Evolutionary conservation across 1,140 invertebrate genomes (phyloP), one percentile per base, ranked within the genome.

Genomic region (Diabrotica undecimpunctata): DNA sequence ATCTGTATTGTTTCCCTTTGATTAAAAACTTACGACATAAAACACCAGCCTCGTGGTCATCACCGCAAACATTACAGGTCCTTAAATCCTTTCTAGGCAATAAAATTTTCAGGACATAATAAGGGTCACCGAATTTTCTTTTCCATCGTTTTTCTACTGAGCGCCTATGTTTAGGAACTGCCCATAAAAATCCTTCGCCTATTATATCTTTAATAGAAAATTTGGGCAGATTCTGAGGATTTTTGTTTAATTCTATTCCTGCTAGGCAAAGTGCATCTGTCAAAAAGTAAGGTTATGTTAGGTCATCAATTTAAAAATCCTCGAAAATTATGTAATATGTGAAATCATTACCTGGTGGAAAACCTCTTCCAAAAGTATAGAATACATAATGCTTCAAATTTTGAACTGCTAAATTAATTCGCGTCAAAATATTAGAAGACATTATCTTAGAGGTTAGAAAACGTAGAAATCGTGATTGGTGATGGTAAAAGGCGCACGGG

Each of bases 21-120:
- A 46, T 5, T 10, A 13, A 46, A 5, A 75, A 83, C 82, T 85
- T 86, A 93, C 93, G 85, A 79, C 95, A 97, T 37, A 96, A 79
- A 56, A 84, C 80, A 36, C 87, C 84, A 54, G 83, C 79, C 81
- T 94, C 88, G 78, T 95, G 85, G 80, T 89, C 81, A 78, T 94
- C 86, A 14, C 94, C 94, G 82, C 94, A 96, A 54, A 84, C 83
- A 61, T 85, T 77, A 74, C 94, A 96, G 0, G 84, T 83, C 66
- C 88, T 78, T 52, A 97, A 79, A 78, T 92, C 88, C 7, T 81
- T 90, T 79, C 90, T 92, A 4, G 88, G 87, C 36, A 83, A 79
- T 12, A 89, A 70, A 10, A 86, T 83, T 81, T 92, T 92, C 83
- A 84, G 86, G 12, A 82, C 69, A 77, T 85, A 88, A 51, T 88